phyloP scores from a whole-genome alignment of 2,113 vertebrate species.

The Oncorhynchus tshawytscha region DNA sequence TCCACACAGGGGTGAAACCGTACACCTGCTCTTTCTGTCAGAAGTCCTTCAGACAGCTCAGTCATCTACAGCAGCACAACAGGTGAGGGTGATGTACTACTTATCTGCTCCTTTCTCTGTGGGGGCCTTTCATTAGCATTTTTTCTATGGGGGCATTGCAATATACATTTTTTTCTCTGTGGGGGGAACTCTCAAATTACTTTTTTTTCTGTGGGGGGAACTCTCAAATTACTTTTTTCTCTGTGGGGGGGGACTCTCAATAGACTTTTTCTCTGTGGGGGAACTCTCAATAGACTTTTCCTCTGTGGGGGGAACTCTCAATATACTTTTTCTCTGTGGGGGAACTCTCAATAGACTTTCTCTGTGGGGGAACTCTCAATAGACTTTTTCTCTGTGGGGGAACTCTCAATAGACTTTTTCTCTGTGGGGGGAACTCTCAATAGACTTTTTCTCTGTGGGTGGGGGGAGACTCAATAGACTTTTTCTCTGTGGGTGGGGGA shows the following conservation, averaged over 20 bases:
- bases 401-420: background rate
- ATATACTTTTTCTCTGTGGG: too few species aligned
- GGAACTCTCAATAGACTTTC: background rate
- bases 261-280: background rate
- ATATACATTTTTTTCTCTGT: background rate
- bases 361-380: background rate
- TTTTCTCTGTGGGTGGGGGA: background rate
- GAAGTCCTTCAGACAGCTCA: slow-evolving; percentile 94
- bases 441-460: background rate
- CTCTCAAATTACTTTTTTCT: background rate
- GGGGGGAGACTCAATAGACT: too few species aligned
- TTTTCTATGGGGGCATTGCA: background rate
- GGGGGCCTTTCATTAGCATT: background rate
- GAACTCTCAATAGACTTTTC: background rate
- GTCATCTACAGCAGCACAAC: slow-evolving; percentile 98
- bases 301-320: background rate
- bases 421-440: background rate
- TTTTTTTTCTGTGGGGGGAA: background rate
- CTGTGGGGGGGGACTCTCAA: background rate
- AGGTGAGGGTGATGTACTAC: slow-evolving; percentile 74
- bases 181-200: too few species aligned
- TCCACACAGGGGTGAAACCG: slow-evolving; percentile 97
- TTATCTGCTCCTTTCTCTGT: background rate
- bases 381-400: background rate
- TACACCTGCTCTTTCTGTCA: slow-evolving; percentile 95